A percentile compares a stretch with the other conserved stretches of the same genome.
These are phyloP conservation scores for Scelioninae gen. 1 DNA, from an alignment of 2,888 invertebrate species.

Conservation along the genomic window DNA sequence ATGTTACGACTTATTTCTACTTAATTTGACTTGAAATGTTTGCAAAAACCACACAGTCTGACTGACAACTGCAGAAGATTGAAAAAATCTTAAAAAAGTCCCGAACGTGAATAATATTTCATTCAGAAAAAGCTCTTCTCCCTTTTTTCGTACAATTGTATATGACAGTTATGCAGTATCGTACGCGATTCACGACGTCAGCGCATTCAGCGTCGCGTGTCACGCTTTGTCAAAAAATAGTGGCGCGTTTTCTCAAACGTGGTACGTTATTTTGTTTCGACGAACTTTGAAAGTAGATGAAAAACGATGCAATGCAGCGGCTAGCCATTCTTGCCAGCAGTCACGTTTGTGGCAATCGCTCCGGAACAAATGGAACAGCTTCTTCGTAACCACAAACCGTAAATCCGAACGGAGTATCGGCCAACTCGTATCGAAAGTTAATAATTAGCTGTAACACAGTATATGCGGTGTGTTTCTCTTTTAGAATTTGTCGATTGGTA, in stretches of 20 bases:
- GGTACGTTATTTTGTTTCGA: constrained; percentile 64
- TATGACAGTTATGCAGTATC: constrained; percentile 47
- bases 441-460: constrained; percentile 67
- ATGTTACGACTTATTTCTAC: too few relatives aligned
- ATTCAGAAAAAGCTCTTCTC: constrained; percentile 6
- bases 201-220: constrained; percentile 46
- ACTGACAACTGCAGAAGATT: too few relatives aligned
- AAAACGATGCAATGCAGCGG: constrained; percentile 64
- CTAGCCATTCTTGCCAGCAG: constrained; percentile 62
- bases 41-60: background rate
- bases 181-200: constrained; percentile 42
- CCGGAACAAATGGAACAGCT: constrained; percentile 67
- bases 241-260: constrained; percentile 48
- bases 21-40: too few relatives aligned
- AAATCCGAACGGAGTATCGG: constrained; percentile 63
- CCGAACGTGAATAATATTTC: constrained; percentile 17
- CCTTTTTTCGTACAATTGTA: constrained; percentile 15
- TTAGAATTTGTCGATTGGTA: constrained; percentile 54
- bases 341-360: constrained; percentile 66
- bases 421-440: constrained; percentile 69
- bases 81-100: background rate
- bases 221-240: constrained; percentile 61
- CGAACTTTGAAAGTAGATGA: constrained; percentile 65
- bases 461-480: constrained; percentile 58
- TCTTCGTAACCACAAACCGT: constrained; percentile 68